Conservation (phyloP, 2,113 vertebrate genomes). For the Saccopteryx leptura region DNA sequence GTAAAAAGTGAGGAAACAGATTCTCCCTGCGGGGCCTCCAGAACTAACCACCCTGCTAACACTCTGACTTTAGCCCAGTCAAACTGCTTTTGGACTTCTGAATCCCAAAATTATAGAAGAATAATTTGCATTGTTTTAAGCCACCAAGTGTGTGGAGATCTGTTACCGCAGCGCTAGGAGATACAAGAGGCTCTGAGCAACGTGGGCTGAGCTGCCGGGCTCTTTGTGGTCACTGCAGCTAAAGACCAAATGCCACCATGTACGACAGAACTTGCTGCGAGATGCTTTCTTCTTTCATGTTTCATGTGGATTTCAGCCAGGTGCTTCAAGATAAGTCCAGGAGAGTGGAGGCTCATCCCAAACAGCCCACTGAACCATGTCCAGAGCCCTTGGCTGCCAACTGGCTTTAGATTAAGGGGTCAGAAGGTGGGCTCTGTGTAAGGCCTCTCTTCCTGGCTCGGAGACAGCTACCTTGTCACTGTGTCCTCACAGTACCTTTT, state of each 20-base stretch:
- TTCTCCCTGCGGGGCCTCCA: neutral
- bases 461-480: neutral
- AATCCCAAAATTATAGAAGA: too few species aligned
- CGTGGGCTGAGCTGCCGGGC: fast-evolving
- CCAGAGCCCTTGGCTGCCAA: neutral
- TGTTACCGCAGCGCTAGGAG: neutral
- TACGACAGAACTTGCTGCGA: neutral
- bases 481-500: neutral
- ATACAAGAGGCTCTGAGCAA: neutral
- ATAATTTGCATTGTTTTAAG: too few species aligned
- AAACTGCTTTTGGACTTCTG: too few species aligned
- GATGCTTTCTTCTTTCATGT: neutral
- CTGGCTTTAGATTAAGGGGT: neutral
- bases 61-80: neutral
- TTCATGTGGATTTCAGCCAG: neutral
- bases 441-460: neutral
- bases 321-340: neutral
- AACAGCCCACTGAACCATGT: neutral
- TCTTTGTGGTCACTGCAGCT: neutral
- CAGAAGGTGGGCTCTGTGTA: neutral
- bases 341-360: neutral
- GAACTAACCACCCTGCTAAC: neutral
- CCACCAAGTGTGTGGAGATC: neutral
- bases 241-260: neutral
- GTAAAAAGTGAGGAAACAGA: neutral